Evolutionary conservation across 1,140 invertebrate species (phyloP), one percentile per base, ranked within the genome.

Genomic region (Drosophila baimaii): DNA sequence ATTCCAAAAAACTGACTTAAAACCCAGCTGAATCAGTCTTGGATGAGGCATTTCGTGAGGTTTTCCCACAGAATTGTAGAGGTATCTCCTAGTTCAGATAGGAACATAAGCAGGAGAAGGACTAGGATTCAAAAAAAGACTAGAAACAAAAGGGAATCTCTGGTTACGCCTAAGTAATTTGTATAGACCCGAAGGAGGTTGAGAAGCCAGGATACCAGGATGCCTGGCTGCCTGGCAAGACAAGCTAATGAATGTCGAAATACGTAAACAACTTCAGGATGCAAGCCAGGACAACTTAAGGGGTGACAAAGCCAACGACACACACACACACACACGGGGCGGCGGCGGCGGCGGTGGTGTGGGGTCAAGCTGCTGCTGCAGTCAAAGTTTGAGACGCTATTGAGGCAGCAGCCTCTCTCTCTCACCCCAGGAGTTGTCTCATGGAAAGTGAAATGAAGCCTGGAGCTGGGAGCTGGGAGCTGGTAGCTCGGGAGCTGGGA

Each of bases 231-330:
- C 23, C 13, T n/a, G 25, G 46, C 23, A 54, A 52, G 52, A 59
- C 70, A 68, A 43, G 82, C 82, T 85, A 85, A 85, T 85, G 82
- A 85, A 85, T 88, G 83, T 51, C 58, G 77, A 74, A 63, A 51
- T 31, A 69, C 43, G 66, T 43, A 68, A 46, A 56, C 57, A 51
- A 19, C 35, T 19, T 23, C 27, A 54, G 25, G 25, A 29, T 55
- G 44, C 54, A 68, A 23, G 9, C 12, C 23, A 12, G 2, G 47
- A 37, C 46, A 58, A 27, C 44, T 25, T 21, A 7, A 9, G 44
- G 49, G 31, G 23, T 27, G 23, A 27, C 23, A 39, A 21, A 37
- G 6, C 13, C 33, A n/a, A 1, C 5, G 19, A 44, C 43, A 44
- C 13, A 23, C 41, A 43, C 17, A 19, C 17, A 43, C 17, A 21